Conservation (phyloP, 23 tunicate genomes). For the Trididemnum nubilum region DNA sequence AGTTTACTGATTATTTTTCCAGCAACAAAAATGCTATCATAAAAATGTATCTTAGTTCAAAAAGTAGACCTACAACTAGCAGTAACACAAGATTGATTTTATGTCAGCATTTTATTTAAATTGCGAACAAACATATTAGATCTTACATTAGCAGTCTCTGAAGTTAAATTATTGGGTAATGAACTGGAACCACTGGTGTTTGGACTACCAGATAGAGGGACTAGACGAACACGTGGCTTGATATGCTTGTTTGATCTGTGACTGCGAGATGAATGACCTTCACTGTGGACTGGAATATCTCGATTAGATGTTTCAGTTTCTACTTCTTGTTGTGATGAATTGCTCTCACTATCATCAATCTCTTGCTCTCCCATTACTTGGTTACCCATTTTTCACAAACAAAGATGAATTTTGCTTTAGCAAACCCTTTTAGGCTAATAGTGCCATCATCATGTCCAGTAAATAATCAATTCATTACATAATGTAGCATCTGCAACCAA, state of each 20-base stretch:
- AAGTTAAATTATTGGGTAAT: slow-evolving; percentile 26
- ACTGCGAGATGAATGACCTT: slow-evolving; percentile 13
- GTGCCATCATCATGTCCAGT: too few species aligned
- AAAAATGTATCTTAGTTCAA: too few species aligned
- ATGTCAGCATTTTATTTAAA: too few species aligned
- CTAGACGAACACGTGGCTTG: slow-evolving; percentile 48
- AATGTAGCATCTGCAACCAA: too few species aligned
- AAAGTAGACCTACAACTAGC: too few species aligned
- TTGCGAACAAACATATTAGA: too few species aligned
- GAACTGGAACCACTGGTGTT: slow-evolving; percentile 31
- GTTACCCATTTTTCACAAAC: slow-evolving; percentile 31
- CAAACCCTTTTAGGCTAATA: too few species aligned
- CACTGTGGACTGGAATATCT: slow-evolving; percentile 18
- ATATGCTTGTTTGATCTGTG: slow-evolving; percentile 24
- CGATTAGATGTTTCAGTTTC: background rate
- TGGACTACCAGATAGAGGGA: slow-evolving; percentile 81
- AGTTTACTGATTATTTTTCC: too few species aligned
- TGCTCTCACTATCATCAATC: slow-evolving; percentile 19
- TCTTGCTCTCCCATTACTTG: slow-evolving; percentile 29
- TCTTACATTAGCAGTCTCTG: slow-evolving; percentile 38
- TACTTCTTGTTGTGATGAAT: slow-evolving; percentile 2
- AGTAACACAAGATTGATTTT: too few species aligned
- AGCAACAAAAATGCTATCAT: too few species aligned
- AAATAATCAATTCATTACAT: too few species aligned
- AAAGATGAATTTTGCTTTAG: background rate